Conservation (phyloP, 2,888 invertebrate species). For the Brachyopa scutellaris region DNA sequence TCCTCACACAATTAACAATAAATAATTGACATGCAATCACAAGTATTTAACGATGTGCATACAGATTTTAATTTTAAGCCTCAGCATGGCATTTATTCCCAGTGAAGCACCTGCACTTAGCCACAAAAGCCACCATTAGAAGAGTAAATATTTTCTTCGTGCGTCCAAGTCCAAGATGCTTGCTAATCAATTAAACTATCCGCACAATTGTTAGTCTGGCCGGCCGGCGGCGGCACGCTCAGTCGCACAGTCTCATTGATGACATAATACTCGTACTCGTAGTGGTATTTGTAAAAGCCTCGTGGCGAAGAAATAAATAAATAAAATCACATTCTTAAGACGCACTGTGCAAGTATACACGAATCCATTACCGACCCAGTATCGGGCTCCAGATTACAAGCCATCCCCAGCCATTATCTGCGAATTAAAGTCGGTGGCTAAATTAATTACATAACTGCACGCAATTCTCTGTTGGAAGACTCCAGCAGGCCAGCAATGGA, state of each 20-base stretch:
- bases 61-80: conserved; percentile 25
- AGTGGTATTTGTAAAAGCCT: not conserved
- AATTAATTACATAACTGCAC: conserved; percentile 65
- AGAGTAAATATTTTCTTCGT: conserved; percentile 36
- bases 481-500: not conserved
- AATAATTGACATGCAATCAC: conserved; percentile 46
- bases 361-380: conserved; percentile 29
- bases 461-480: conserved; percentile 52
- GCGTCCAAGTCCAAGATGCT: conserved; percentile 26
- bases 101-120: conserved; percentile 39
- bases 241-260: conserved; percentile 10
- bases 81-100: not conserved
- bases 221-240: conserved; percentile 10
- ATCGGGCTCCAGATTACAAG: conserved; percentile 17
- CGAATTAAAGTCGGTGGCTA: conserved; percentile 55
- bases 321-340: conserved; percentile 50
- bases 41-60: conserved; percentile 5
- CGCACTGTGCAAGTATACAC: conserved; percentile 31
- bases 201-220: not conserved
- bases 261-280: conserved; percentile 41
- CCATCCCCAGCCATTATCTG: conserved; percentile 30
- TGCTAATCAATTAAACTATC: conserved; percentile 51
- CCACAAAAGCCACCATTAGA: conserved; percentile 32
- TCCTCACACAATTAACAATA: conserved; percentile 13
- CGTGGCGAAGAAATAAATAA: not conserved